Evolutionary conservation across 2,797 vertebrate genomes (phyloP), one percentile per base, ranked within the genome.

Genomic region (Oreochromis grahami): DNA sequence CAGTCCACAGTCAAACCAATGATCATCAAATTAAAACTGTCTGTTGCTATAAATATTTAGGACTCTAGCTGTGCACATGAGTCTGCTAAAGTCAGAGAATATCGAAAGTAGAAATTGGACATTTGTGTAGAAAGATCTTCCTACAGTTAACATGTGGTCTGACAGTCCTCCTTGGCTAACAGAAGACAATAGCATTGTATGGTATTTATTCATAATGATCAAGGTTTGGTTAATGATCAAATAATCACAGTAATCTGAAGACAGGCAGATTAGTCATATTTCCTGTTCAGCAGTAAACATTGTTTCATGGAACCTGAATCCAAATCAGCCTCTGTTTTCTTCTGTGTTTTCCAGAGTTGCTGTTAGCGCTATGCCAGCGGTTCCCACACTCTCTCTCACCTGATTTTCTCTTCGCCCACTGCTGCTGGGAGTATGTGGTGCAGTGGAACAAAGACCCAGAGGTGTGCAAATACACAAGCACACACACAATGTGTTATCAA

Each of bases 381-480:
- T 99, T 99, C 88, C 98, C 98, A 0, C 98, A 97, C 89, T 99
- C 98, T 68, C 97, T 99, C 4, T 97, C 97, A 78, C 94, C 96
- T 1, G 98, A 99, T 88, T 83, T 99, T 83, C 94, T 99, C 29
- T 97, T 98, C 2, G 97, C 98, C 0, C 98, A 99, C 89, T 99
- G 98, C 93, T 98, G 97, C 92, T 99, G 99, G 99, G 99, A 99
- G 53, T 98, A 98, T 3, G 97, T 99, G 29, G 98, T 99, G 32
- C 99, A 99, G 92, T 99, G 99, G 99, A 99, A 99, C 94, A 99
- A 98, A 92, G 98, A 99, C 92, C 97, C 98, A 1, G 98, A 99
- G 98, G 99, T 98, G 87, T 92, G 76, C 45, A 77, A 5, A 76
- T 48, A 74, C 29, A 41, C 24, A 26, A 32, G 13, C 48, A 50